phyloP scores from a whole-genome alignment of 2,113 vertebrate genomes.

The Athene cunicularia region DNA sequence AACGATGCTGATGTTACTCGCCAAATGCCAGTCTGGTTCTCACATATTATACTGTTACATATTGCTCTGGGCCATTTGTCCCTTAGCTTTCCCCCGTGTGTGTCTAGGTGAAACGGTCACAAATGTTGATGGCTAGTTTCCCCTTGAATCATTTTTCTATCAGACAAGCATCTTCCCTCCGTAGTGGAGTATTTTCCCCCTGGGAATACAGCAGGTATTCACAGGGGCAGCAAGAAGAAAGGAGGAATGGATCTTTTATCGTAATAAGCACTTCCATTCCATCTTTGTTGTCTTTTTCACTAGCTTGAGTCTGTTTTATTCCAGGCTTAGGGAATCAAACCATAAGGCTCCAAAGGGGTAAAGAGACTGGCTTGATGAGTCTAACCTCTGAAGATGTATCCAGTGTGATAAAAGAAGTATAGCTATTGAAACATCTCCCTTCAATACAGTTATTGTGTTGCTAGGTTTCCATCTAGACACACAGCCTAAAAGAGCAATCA shows the following conservation, averaged over 20 bases:
- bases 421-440: conserved; percentile 28
- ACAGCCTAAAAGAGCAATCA: conserved; percentile 51
- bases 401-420: conserved; percentile 12
- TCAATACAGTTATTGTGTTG: conserved; percentile 50
- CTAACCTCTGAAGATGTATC: conserved; percentile 30
- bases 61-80: neutral
- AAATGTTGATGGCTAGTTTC: neutral
- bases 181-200: neutral
- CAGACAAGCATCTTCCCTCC: neutral
- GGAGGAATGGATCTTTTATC: neutral
- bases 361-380: neutral
- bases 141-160: neutral
- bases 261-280: neutral
- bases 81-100: neutral
- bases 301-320: neutral
- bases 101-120: neutral
- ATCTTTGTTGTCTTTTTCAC: neutral
- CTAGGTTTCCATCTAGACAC: conserved; percentile 60
- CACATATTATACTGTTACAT: neutral
- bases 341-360: neutral
- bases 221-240: neutral
- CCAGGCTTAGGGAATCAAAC: neutral
- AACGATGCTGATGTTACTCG: neutral
- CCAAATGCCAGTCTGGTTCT: neutral
- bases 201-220: neutral